These are phyloP conservation scores for Gambusia yucatana DNA, from an alignment of 2,797 vertebrate genomes.

Conservation along the genomic window DNA sequence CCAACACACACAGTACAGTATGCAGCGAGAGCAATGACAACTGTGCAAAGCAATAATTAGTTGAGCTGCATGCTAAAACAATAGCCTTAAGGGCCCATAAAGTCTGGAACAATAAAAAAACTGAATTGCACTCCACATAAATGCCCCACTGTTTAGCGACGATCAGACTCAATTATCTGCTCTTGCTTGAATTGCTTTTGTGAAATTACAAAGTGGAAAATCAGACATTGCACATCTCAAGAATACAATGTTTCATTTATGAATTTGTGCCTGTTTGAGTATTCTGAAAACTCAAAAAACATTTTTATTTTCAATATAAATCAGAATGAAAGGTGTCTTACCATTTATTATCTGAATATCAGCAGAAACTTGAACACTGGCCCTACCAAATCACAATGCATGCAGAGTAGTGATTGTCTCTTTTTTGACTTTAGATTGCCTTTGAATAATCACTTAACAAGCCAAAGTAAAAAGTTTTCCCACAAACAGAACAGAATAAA, in stretches of 20 bases:
- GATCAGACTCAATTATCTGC: slow-evolving; percentile 37
- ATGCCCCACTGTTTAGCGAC: slow-evolving; percentile 47
- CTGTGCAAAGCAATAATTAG: slow-evolving; percentile 26
- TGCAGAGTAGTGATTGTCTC: not conserved
- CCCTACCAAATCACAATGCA: not conserved
- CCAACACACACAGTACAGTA: slow-evolving; percentile 30
- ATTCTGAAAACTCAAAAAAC: not conserved
- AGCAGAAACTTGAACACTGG: not conserved
- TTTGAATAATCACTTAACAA: slow-evolving; percentile 32
- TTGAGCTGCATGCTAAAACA: slow-evolving; percentile 34
- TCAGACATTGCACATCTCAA: not conserved
- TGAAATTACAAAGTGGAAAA: slow-evolving; percentile 27
- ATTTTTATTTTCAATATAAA: not conserved
- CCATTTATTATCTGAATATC: not conserved
- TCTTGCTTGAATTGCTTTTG: slow-evolving; percentile 32
- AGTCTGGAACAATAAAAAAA: slow-evolving; percentile 47
- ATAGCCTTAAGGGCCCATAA: slow-evolving; percentile 41
- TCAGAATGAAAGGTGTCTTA: not conserved
- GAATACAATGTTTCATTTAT: slow-evolving; percentile 17
- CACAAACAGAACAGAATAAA: slow-evolving; percentile 64
- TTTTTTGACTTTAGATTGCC: slow-evolving; percentile 11
- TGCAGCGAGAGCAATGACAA: slow-evolving; percentile 11
- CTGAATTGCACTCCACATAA: slow-evolving; percentile 40
- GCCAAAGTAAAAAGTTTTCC: slow-evolving; percentile 50
- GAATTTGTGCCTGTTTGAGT: not conserved